phyloP scores from a whole-genome alignment of 1,140 invertebrate genomes.

The Trichomalopsis sarcophagae region DNA sequence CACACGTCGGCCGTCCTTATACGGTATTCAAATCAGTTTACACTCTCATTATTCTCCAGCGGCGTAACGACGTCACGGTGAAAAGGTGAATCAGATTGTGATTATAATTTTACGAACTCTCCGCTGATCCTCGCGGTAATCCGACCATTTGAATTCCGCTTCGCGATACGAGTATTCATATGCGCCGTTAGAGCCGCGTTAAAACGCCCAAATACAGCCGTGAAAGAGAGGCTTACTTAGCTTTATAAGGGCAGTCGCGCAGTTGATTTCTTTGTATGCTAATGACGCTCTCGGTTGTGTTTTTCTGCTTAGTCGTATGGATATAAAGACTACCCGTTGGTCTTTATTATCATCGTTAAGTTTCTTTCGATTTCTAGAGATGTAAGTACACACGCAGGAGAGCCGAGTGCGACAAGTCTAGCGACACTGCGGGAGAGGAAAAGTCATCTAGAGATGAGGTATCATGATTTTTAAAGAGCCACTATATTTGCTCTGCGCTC shows the following conservation, averaged over 20 bases:
- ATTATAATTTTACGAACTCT: background rate
- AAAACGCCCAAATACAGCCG: constrained; percentile 18
- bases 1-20: background rate
- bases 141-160: constrained; percentile 4
- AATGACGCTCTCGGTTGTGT: background rate
- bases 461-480: background rate
- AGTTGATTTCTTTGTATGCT: constrained; percentile 21
- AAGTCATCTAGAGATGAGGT: too few relatives aligned
- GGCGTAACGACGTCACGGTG: background rate
- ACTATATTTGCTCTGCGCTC: background rate
- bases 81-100: constrained; percentile 5
- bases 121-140: background rate
- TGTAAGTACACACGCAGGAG: background rate
- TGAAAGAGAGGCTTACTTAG: constrained; percentile 15
- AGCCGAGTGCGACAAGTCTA: background rate
- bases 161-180: background rate
- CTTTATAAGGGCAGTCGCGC: background rate
- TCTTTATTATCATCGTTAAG: background rate
- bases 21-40: background rate
- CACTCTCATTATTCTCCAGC: constrained; percentile 11
- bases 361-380: constrained; percentile 29
- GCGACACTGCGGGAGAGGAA: too few relatives aligned
- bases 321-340: background rate
- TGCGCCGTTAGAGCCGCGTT: background rate
- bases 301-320: constrained; percentile 9